Base-by-base conservation (phyloP, 1,140 invertebrate species). In the Eriosoma lanigerum region DNA sequence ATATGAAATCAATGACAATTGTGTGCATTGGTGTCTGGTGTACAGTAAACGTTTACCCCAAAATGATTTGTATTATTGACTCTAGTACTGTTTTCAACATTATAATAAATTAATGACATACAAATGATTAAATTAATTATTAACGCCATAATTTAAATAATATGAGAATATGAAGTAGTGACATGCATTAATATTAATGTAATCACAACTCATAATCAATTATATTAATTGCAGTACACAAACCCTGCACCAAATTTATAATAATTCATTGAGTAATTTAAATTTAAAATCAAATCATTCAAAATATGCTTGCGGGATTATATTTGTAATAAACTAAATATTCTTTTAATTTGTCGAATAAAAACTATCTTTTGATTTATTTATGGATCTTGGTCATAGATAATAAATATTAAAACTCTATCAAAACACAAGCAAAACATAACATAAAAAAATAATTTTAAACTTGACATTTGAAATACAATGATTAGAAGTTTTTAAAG, bases 181-280 rank as follows among this genome's bases (percentile, higher is more conserved):
- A 72, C 68, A 29, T 72, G 13, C 48, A 72, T 72, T 50, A 48
- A 72, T 50, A 50, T 72, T 15, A 17, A 50, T n/a, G 44, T 48
- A 50, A 48, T 9, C 13, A 70, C 10, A 26, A 26, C 0, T 72
- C 19, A 50, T n/a, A 9, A 29, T 52, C 9, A 50, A 29, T 72
- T 5, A 29, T 29, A 26, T 50, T 29, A 72, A 72, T 24, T 52
- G 68, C 68, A 72, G 68, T n/a, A 52, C 26, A 72, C 17, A 72
- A 13, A 72, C 68, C 68, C 68, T 72, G 68, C 68, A 72, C 19
- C 26, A 72, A 72, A 52, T 72, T 19, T 72, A 52, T n/a, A 48
- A 48, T 48, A 72, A 52, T 72, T 72, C 68, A 52, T 50, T 12
- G 2, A 70, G 6, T 24, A 52, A 26, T 48, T 24, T 52, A 29